These are phyloP conservation scores for Anguilla megastoma DNA, from an alignment of 2,797 vertebrate species.

Conservation along the genomic window DNA sequence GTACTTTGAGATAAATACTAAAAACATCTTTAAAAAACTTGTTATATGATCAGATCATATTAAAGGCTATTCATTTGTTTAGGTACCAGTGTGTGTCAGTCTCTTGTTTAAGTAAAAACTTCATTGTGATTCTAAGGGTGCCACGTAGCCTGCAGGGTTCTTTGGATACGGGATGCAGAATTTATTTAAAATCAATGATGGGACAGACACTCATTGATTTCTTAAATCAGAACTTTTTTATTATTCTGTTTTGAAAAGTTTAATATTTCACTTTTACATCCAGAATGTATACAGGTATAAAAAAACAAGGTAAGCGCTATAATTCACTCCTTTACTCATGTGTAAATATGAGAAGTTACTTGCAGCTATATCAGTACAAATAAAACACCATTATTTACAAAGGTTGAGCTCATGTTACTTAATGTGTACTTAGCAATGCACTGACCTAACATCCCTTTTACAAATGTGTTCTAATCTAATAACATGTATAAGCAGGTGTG, in stretches of 20 bases:
- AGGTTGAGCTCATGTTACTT: neutral
- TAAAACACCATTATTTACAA: slow-evolving; percentile 18
- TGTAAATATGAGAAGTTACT: neutral
- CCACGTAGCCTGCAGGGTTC: neutral
- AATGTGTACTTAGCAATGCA: neutral
- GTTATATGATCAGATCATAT: neutral
- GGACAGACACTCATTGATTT: neutral
- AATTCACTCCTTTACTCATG: neutral
- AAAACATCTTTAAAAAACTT: slow-evolving; percentile 49
- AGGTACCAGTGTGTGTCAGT: neutral
- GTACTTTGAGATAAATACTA: slow-evolving; percentile 47
- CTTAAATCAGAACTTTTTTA: slow-evolving; percentile 50
- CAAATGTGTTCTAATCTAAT: neutral
- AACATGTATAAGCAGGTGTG: neutral
- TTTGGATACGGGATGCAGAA: neutral
- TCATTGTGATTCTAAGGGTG: neutral
- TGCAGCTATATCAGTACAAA: neutral
- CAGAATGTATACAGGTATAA: slow-evolving; percentile 50
- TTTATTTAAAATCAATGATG: neutral
- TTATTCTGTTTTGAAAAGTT: slow-evolving; percentile 48
- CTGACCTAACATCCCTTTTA: neutral
- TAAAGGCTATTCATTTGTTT: neutral
- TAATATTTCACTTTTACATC: slow-evolving; percentile 18
- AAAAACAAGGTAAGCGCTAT: slow-evolving; percentile 29
- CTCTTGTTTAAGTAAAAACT: neutral